Percentiles rank a stretch among this genome's conserved stretches.
Evolutionary conservation across 2,797 vertebrate species (phyloP).

Genomic region (Sebastes oblongus): DNA sequence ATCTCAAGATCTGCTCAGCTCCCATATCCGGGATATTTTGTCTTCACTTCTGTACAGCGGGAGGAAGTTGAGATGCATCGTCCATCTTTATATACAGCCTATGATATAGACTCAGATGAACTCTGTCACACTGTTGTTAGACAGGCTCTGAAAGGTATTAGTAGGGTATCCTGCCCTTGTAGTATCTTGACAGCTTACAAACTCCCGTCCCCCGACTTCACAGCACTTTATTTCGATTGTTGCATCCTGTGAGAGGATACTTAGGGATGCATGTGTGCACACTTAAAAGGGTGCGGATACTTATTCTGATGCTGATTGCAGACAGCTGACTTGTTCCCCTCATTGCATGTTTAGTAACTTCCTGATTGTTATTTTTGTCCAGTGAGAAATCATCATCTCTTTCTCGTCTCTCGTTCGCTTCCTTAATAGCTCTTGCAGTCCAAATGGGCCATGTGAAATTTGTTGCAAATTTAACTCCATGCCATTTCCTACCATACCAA

Average conservation of each 20-base stretch:
- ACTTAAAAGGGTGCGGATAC: background rate
- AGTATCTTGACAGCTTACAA: background rate
- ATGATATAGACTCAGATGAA: background rate
- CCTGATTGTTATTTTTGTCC: conserved; percentile 24
- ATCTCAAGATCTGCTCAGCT: too few species aligned
- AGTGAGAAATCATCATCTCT: conserved; percentile 9
- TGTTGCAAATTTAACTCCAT: conserved; percentile 25
- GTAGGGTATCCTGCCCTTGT: background rate
- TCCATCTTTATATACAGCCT: too few species aligned
- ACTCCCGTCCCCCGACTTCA: background rate
- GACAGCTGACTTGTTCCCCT: background rate
- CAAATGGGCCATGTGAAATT: conserved; percentile 36
- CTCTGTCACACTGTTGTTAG: background rate
- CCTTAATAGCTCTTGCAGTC: conserved; percentile 16
- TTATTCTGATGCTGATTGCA: conserved; percentile 10
- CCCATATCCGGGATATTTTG: too few species aligned
- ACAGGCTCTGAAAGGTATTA: background rate
- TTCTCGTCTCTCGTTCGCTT: background rate
- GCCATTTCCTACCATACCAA: conserved; percentile 13
- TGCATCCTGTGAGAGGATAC: conserved; percentile 4
- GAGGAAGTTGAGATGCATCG: too few species aligned
- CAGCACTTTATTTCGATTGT: background rate
- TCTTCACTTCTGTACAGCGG: too few species aligned
- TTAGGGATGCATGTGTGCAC: background rate
- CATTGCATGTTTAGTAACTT: conserved; percentile 16